Conservation (phyloP, 2,888 invertebrate genomes). For the Pristionchus arcanus region DNA sequence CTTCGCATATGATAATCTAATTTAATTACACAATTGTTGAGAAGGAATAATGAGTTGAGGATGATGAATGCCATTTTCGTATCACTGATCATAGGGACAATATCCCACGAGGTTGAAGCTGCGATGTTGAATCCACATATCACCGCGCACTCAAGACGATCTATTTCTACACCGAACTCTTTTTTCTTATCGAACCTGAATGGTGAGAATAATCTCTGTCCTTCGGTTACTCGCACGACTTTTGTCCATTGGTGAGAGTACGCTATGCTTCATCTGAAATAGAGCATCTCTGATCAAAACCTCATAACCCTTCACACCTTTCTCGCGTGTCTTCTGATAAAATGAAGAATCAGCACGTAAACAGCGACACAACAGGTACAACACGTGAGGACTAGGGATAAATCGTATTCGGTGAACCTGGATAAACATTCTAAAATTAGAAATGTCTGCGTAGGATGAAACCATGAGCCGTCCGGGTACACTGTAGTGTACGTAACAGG, state of each 20-base stretch:
- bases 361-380: background rate
- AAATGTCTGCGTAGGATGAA: background rate
- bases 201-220: conserved; percentile 8
- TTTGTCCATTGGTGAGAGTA: background rate
- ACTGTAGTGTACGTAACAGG: background rate
- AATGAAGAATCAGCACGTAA: background rate
- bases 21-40: background rate
- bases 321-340: background rate
- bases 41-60: conserved; percentile 10
- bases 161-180: background rate
- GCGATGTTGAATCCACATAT: background rate
- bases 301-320: background rate
- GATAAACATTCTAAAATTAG: background rate
- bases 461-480: background rate
- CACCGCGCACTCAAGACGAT: background rate
- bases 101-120: background rate
- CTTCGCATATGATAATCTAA: too few species aligned
- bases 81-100: background rate
- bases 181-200: background rate
- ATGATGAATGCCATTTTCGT: background rate
- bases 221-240: background rate
- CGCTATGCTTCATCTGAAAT: background rate
- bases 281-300: background rate
- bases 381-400: background rate
- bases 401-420: conserved; percentile 5